Evolutionary conservation across 2,888 invertebrate species (phyloP).

Genomic region (Tethea ocularis): DNA sequence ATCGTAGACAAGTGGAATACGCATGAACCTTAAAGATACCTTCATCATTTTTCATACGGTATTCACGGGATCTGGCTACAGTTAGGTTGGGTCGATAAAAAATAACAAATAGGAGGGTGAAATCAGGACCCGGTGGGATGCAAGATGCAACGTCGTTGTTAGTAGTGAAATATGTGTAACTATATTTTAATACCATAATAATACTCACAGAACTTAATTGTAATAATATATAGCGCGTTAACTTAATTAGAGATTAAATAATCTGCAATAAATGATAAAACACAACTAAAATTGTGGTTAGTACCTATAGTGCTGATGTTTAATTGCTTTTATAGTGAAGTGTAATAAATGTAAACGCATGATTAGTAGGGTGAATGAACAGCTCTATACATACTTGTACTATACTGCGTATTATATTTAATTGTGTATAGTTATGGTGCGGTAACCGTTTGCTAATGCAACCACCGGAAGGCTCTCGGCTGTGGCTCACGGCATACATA

Average conservation of each 20-base stretch:
- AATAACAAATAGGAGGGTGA: slow-evolving; percentile 62
- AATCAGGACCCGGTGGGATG: slow-evolving; percentile 58
- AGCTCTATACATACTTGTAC: slow-evolving; percentile 2
- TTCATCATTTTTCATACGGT: slow-evolving; percentile 47
- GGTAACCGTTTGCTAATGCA: slow-evolving; percentile 48
- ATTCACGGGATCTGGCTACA: slow-evolving; percentile 56
- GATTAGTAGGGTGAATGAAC: neutral
- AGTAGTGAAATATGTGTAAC: slow-evolving; percentile 18
- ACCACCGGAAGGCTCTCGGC: slow-evolving; percentile 67
- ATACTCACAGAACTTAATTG: slow-evolving; percentile 3
- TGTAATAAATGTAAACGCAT: neutral
- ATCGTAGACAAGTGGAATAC: neutral
- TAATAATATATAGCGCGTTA: neutral
- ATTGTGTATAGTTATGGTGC: slow-evolving; percentile 37
- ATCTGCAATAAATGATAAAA: too few species aligned
- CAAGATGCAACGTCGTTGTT: slow-evolving; percentile 11
- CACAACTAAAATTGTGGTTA: too few species aligned
- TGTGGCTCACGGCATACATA: slow-evolving; percentile 52
- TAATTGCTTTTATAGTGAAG: neutral
- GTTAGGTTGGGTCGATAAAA: slow-evolving; percentile 72
- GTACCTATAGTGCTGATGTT: neutral
- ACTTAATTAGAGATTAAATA: too few species aligned
- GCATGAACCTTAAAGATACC: slow-evolving; percentile 17
- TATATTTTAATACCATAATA: slow-evolving; percentile 15
- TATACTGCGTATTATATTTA: neutral